Conservation (phyloP, 2,888 invertebrate genomes). For the Morinoia aosen region DNA sequence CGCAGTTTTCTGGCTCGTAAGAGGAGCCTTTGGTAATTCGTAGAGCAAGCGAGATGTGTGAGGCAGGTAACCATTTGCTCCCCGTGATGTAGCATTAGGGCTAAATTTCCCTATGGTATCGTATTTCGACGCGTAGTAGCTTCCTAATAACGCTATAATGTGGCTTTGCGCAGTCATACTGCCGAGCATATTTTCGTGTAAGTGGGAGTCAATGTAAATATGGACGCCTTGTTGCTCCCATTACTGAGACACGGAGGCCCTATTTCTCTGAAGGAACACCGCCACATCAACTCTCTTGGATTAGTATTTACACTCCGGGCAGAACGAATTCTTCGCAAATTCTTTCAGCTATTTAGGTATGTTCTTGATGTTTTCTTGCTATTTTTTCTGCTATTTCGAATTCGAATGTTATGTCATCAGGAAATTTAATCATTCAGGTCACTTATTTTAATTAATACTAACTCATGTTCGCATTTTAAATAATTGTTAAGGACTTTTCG, state of each 20-base stretch:
- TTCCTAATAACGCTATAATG: slow-evolving; percentile 53
- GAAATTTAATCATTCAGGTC: no score
- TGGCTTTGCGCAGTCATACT: slow-evolving; percentile 52
- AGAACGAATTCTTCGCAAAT: background rate
- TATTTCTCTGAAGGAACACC: background rate
- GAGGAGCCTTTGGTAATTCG: slow-evolving; percentile 19
- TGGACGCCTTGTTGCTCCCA: slow-evolving; percentile 48
- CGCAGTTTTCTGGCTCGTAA: slow-evolving; percentile 12
- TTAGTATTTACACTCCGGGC: background rate
- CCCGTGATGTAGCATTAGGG: slow-evolving; percentile 46
- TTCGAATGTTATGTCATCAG: background rate
- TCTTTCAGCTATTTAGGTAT: background rate
- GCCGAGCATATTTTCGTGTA: slow-evolving; percentile 48
- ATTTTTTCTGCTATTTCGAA: background rate
- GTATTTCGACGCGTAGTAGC: slow-evolving; percentile 53
- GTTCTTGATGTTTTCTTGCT: background rate
- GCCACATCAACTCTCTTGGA: background rate
- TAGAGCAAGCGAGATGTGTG: slow-evolving; percentile 45
- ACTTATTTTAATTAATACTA: no score
- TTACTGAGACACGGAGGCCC: slow-evolving; percentile 33
- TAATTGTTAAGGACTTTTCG: no score
- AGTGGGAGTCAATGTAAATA: slow-evolving; percentile 51
- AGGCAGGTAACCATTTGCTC: slow-evolving; percentile 50
- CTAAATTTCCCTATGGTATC: slow-evolving; percentile 51
- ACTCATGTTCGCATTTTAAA: no score